Conservation (phyloP, 2,888 invertebrate species). For the Stomorhina lunata region DNA sequence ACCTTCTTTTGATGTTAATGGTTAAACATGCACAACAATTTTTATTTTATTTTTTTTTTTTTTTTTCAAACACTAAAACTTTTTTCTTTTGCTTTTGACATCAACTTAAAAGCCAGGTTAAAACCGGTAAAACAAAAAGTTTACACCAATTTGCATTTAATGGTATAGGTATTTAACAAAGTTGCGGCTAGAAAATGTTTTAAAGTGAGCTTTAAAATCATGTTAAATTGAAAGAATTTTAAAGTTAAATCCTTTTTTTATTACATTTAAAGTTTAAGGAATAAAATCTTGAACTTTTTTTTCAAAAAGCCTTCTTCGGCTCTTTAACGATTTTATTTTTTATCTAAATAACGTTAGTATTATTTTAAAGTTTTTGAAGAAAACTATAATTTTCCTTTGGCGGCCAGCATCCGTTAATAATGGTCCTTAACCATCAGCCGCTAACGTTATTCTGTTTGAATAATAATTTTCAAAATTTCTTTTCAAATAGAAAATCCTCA, state of each 20-base stretch:
- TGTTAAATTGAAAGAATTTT: background rate
- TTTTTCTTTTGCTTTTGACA: background rate
- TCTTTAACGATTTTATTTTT: background rate
- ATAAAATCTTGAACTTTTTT: too few species aligned
- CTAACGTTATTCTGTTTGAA: constrained; percentile 57
- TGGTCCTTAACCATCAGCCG: constrained; percentile 61
- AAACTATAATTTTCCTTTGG: constrained; percentile 7
- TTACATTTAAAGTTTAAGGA: too few species aligned
- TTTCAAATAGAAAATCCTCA: background rate
- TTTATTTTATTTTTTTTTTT: background rate
- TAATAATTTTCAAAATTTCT: constrained; percentile 4
- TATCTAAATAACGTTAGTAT: too few species aligned
- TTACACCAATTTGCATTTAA: constrained; percentile 32
- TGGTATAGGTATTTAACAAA: constrained; percentile 6
- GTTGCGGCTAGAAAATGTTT: background rate
- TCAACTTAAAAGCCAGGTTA: constrained; percentile 13
- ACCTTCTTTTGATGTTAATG: constrained; percentile 13
- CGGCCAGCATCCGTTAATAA: constrained; percentile 57
- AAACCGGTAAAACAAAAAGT: constrained; percentile 40
- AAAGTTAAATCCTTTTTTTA: too few species aligned
- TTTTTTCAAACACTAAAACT: background rate
- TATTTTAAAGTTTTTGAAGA: background rate
- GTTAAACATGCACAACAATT: constrained; percentile 6
- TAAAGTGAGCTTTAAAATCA: background rate
- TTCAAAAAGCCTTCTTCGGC: constrained; percentile 9